Base-by-base conservation (phyloP, 2,113 vertebrate genomes). In the Paracanthobrama guichenoti region DNA sequence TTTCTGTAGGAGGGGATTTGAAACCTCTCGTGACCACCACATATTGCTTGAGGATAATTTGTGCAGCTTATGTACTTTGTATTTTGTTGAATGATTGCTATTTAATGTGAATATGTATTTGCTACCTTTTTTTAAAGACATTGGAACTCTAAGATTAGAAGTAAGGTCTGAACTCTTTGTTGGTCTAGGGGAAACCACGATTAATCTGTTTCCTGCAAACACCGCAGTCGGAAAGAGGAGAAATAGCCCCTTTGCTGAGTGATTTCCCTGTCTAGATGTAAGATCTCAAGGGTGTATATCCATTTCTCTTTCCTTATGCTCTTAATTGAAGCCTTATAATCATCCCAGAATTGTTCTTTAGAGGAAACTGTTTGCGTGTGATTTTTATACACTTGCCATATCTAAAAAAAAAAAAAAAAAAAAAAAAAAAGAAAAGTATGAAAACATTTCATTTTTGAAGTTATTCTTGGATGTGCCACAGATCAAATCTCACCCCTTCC, bases 201-300 rank as follows among this genome's bases (percentile, higher is more conserved):
- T 67, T 67, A 81, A 81, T 81, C 79, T 67, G 79, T 48, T 67
- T 81, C 79, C 26, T 81, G 79, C 79, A 81, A 81, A 79, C n/a
- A 20, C 20, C 11, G 20, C 28, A 64, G 77, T 46, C 9, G n/a
- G 57, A n/a, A 79, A 79, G 57, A 14, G 6, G 39, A 79, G 57
- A 46, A 79, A 46, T 62, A 64, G 57, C n/a, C 59, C 8, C 2
- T 18, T 62, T 62, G 42, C 39, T 44, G 77, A 79, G 77, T 64
- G 57, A 79, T 79, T 79, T 79, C 57, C 39, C 14, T 28, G 55
- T 62, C 39, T 64, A 64, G 57, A 79, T 64, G 57, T 79, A 14
- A 26, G 35, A 79, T 79, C 57, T 64, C 77, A 79, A 28, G 57
- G 14, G 35, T 62, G 35, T n/a, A 42, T 78, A 39, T 78, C 53